Base-by-base conservation (phyloP, 2,797 vertebrate genomes). In the Anas capensis region DNA sequence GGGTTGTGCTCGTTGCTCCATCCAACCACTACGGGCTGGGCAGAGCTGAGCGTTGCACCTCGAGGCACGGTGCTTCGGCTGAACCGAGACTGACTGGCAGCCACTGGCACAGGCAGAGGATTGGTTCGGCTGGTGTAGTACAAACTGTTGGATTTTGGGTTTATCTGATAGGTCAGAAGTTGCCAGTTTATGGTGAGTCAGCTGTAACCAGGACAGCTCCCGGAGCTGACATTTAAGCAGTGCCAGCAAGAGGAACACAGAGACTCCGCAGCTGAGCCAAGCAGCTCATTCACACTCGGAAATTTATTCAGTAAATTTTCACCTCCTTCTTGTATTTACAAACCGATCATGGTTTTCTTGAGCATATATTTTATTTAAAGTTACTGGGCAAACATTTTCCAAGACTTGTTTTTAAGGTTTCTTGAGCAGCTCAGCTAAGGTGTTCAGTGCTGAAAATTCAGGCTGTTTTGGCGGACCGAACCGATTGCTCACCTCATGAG, bases 111-210 rank as follows among this genome's bases (percentile, higher is more conserved):
- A 1, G 53, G 53, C 0, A 0, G 70, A 21, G 3, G 65, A 82
- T 71, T 68, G 3, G 38, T 3, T 70, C 1, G 15, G 68, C 86
- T 90, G 81, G 70, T 53, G 88, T 71, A 57, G 60, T 86, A 86
- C 68, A 92, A 80, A 84, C 90, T 90, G 89, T 13, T 73, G 65
- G 78, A 4, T 57, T 80, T 31, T 33, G 29, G 80, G 71, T 34
- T 82, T 48, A 75, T 68, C 94, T 94, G 93, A 96, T 85, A 94
- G 93, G 93, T 71, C 92, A 95, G 90, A 82, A 96, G 93, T 86
- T 93, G 92, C 54, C 79, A 40, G 83, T 58, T 91, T 46, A 81
- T 60, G 68, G 64, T 94, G 95, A 95, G 88, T 94, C 95, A 96
- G 88, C 81, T 80, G 84, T 70, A 71, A n/a, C 9, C 1, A 0